These are phyloP conservation scores for Xerus rutilus DNA, from an alignment of 2,797 vertebrate genomes.

Conservation along the genomic window DNA sequence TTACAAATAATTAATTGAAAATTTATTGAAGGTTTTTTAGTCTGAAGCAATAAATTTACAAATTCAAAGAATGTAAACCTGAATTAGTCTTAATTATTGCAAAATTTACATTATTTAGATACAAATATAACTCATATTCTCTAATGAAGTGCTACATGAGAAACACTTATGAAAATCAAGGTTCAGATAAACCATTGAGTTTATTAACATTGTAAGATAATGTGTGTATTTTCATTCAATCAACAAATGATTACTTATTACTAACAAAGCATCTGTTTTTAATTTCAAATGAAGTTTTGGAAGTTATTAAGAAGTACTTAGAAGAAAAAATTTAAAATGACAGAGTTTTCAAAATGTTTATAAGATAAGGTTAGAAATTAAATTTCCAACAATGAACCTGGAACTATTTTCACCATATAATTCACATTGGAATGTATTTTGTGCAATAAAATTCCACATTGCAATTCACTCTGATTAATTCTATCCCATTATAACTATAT, in stretches of 20 bases:
- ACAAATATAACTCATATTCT: not conserved
- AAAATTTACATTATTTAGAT: not conserved
- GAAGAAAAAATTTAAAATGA: not conserved
- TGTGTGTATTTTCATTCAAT: not conserved
- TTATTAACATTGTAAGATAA: not conserved
- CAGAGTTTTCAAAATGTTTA: not conserved
- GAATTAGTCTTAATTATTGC: not conserved
- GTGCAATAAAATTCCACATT: not conserved
- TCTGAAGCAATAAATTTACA: not conserved
- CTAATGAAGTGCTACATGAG: not conserved
- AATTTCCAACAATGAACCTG: not conserved
- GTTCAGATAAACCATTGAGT: not conserved
- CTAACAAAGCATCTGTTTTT: not conserved
- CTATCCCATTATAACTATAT: not conserved
- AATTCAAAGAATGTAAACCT: not conserved
- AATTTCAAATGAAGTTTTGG: constrained; percentile 22
- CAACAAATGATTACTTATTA: not conserved
- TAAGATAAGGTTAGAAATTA: not conserved
- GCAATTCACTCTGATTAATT: not conserved
- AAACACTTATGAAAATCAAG: constrained; percentile 29
- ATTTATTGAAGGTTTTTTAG: not conserved
- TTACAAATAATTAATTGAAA: not conserved
- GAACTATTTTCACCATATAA: not conserved
- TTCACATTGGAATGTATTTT: not conserved
- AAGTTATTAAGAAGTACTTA: not conserved